These are phyloP conservation scores for Triplophysa rosa DNA, from an alignment of 2,113 vertebrate genomes.

Conservation along the genomic window DNA sequence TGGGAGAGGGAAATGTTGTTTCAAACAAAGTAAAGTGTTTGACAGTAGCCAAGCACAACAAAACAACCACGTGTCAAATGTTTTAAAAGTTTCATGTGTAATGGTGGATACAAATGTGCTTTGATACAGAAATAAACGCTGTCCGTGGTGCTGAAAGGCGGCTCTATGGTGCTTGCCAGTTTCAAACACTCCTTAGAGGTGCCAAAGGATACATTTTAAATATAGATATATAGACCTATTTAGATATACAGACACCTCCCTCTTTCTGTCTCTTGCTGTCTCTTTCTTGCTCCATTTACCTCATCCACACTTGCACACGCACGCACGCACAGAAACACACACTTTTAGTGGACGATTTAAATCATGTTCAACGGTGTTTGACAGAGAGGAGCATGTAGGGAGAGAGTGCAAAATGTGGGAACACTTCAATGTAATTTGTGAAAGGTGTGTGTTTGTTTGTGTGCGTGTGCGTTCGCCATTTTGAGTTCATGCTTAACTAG, in stretches of 20 bases:
- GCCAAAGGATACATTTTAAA: not conserved
- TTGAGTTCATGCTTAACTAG: slow-evolving; percentile 22
- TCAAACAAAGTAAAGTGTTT: not conserved
- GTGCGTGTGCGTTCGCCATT: not conserved
- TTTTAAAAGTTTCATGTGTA: not conserved
- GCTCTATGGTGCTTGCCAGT: not conserved
- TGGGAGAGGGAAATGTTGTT: not conserved
- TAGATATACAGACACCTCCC: not conserved
- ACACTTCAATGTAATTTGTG: not conserved
- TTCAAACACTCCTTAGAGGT: not conserved
- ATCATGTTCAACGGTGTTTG: slow-evolving; percentile 13
- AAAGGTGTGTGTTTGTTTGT: not conserved
- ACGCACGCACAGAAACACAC: no score
- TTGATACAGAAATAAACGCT: not conserved
- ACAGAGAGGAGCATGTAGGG: not conserved
- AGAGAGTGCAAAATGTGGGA: not conserved
- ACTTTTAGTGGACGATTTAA: not conserved
- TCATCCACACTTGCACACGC: not conserved
- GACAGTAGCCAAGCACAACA: slow-evolving; percentile 2
- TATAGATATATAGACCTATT: not conserved
- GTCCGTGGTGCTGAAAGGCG: slow-evolving; percentile 12
- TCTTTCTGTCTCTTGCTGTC: not conserved
- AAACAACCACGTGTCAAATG: not conserved
- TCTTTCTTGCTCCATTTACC: not conserved
- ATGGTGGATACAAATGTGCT: not conserved